Evolutionary conservation across 2,888 invertebrate species (phyloP).

Genomic region (Lochmaea capreae): DNA sequence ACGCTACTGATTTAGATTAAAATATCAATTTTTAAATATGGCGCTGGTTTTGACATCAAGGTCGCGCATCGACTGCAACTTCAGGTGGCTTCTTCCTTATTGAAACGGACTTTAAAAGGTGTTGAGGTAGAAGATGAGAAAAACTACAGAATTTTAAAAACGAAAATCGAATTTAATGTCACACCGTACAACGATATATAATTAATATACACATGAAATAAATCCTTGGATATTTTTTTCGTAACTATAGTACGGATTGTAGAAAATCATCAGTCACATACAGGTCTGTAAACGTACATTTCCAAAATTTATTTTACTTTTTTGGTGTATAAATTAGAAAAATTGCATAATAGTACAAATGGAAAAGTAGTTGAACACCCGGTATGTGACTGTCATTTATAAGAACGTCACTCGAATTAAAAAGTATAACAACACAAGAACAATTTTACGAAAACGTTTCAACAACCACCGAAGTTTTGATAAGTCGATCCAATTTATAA

Average conservation of each 20-base stretch:
- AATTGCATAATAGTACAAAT: not conserved
- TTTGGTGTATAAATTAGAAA: not conserved
- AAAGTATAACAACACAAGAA: conserved; percentile 61
- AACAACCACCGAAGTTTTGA: not conserved
- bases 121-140: conserved; percentile 24
- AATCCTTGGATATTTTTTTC: conserved; percentile 45
- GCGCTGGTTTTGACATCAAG: too few relatives aligned
- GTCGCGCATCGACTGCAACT: too few relatives aligned
- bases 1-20: too few relatives aligned
- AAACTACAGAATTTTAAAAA: conserved; percentile 38
- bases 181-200: conserved; percentile 67
- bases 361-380: not conserved
- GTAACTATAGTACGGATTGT: conserved; percentile 53
- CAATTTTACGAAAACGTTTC: conserved; percentile 48
- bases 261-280: conserved; percentile 47
- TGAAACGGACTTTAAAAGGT: too few relatives aligned
- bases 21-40: too few relatives aligned
- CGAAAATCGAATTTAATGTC: conserved; percentile 54
- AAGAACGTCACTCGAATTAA: conserved; percentile 58
- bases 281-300: not conserved
- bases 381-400: not conserved
- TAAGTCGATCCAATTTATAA: not conserved
- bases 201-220: conserved; percentile 63
- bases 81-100: too few relatives aligned
- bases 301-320: conserved; percentile 45